Evolutionary conservation across 2,113 vertebrate species (phyloP).

Genomic region (Artemisiospiza belli): DNA sequence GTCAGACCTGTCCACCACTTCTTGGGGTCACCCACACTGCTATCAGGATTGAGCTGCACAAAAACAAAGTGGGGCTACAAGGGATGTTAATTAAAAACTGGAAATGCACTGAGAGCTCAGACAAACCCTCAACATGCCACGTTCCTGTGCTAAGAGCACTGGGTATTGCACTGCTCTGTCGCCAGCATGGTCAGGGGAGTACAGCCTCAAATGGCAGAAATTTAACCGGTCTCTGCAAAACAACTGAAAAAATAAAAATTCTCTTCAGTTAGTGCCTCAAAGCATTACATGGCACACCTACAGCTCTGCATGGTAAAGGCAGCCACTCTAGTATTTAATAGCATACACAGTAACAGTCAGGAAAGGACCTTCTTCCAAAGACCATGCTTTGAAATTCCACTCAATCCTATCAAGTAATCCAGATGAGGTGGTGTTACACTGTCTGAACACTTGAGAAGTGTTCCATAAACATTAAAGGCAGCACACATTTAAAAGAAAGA

Average conservation of each 20-base stretch:
- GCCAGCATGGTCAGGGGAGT: not conserved
- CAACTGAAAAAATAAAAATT: not conserved
- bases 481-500: constrained; percentile 1
- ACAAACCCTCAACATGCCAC: not conserved
- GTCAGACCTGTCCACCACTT: not conserved
- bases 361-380: not conserved
- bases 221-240: not conserved
- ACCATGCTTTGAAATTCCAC: not conserved
- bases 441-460: not conserved
- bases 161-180: not conserved
- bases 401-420: not conserved
- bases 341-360: not conserved
- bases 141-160: not conserved
- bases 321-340: not conserved
- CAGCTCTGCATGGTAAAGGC: not conserved
- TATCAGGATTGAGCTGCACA: not conserved
- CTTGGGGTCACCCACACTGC: not conserved
- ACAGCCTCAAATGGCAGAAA: not conserved
- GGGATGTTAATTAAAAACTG: not conserved
- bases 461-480: not conserved
- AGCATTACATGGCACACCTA: not conserved
- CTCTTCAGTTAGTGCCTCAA: not conserved
- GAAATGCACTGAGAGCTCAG: not conserved
- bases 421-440: not conserved
- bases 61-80: not conserved